Conservation (phyloP, 2,113 vertebrate genomes). For the Microcebus jonahi region DNA sequence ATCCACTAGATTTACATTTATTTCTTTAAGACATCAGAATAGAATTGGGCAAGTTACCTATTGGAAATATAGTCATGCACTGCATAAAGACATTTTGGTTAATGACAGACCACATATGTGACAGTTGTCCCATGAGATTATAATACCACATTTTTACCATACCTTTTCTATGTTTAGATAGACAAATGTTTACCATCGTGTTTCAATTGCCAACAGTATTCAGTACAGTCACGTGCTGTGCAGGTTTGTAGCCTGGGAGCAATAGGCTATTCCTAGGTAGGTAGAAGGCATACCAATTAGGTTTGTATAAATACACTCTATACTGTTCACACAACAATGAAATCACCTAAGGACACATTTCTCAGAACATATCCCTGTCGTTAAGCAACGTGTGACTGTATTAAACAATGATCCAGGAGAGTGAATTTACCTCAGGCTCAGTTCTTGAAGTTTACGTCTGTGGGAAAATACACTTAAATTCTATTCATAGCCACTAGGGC, state of each 20-base stretch:
- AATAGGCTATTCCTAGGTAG: neutral
- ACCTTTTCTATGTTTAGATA: neutral
- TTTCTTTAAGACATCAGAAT: neutral
- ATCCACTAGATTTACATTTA: neutral
- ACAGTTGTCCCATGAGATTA: neutral
- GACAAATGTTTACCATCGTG: neutral
- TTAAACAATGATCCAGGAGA: neutral
- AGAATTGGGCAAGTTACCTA: neutral
- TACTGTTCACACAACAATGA: neutral
- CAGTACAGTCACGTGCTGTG: neutral
- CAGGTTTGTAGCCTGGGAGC: neutral
- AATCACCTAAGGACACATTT: neutral
- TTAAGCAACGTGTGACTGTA: neutral
- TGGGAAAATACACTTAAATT: slow-evolving; percentile 38
- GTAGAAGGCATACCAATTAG: neutral
- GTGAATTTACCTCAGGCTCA: neutral
- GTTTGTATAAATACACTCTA: neutral
- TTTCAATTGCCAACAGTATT: neutral
- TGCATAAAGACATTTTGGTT: neutral
- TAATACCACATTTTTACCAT: neutral
- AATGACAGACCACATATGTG: neutral
- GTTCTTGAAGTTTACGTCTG: neutral
- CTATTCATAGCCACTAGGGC: slow-evolving; percentile 66
- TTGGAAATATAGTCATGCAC: neutral
- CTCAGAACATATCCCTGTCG: neutral